Conservation (phyloP, 2,888 invertebrate species). For the Stenodera caucasica region DNA sequence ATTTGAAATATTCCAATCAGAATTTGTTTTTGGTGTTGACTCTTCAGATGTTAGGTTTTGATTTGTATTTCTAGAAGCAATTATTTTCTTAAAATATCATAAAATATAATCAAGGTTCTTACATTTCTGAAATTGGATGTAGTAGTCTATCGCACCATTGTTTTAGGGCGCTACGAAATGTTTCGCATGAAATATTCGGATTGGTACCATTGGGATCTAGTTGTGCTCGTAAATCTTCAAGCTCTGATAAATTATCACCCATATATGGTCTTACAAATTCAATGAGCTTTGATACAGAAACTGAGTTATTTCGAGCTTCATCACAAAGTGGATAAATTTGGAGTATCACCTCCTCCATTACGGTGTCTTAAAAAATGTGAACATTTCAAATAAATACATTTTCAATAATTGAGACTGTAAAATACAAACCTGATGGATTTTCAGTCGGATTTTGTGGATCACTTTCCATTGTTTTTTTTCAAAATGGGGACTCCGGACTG, state of each 20-base stretch:
- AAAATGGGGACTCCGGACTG: too few species aligned
- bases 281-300: conserved; percentile 41
- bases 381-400: neutral
- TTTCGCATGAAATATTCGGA: conserved; percentile 33
- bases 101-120: too few species aligned
- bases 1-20: conserved; percentile 35
- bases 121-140: too few species aligned
- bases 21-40: too few species aligned
- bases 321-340: conserved; percentile 45
- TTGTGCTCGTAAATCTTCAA: conserved; percentile 36
- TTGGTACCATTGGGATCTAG: conserved; percentile 41
- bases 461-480: too few species aligned
- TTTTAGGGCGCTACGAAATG: conserved; percentile 41
- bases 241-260: conserved; percentile 42
- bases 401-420: neutral
- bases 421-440: neutral
- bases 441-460: too few species aligned
- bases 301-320: conserved; percentile 36
- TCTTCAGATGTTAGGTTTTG: too few species aligned
- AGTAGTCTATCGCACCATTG: conserved; percentile 44
- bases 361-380: conserved; percentile 25
- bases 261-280: conserved; percentile 44
- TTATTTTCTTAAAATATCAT: too few species aligned
- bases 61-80: too few species aligned
- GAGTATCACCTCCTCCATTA: conserved; percentile 36